These are phyloP conservation scores for Osedax frankpressi DNA, from an alignment of 2,888 invertebrate species.

Conservation along the genomic window DNA sequence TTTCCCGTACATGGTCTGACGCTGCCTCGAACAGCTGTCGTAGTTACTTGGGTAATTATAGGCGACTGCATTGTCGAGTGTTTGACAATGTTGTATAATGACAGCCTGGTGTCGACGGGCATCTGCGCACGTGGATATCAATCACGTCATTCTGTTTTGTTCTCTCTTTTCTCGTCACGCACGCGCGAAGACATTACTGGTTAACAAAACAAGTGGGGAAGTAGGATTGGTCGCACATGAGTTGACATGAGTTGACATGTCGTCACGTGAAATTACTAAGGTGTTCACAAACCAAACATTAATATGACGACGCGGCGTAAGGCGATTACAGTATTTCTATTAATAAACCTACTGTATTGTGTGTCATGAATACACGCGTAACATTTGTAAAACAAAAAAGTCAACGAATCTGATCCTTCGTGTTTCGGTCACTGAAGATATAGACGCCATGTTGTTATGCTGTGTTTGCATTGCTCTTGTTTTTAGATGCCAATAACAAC, in stretches of 20 bases:
- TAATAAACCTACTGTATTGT: background rate
- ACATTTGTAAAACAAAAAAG: background rate
- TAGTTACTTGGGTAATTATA: background rate
- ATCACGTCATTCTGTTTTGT: background rate
- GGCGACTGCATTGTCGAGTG: background rate
- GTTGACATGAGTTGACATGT: background rate
- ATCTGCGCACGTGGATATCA: background rate
- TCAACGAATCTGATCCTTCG: background rate
- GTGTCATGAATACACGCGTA: background rate
- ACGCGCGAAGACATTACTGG: background rate
- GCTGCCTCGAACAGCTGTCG: slow-evolving; percentile 6
- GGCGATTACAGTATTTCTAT: background rate
- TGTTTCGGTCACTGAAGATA: background rate
- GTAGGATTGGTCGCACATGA: background rate
- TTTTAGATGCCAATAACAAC: background rate
- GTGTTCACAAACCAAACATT: background rate
- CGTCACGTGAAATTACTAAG: background rate
- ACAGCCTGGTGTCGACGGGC: background rate
- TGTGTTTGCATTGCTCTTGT: background rate
- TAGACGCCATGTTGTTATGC: background rate
- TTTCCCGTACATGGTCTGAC: background rate
- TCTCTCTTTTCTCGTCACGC: background rate
- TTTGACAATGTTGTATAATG: background rate
- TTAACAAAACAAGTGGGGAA: background rate
- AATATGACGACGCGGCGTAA: background rate